These are phyloP conservation scores for Agrilus biguttatus DNA, from an alignment of 2,888 invertebrate species.

Conservation along the genomic window DNA sequence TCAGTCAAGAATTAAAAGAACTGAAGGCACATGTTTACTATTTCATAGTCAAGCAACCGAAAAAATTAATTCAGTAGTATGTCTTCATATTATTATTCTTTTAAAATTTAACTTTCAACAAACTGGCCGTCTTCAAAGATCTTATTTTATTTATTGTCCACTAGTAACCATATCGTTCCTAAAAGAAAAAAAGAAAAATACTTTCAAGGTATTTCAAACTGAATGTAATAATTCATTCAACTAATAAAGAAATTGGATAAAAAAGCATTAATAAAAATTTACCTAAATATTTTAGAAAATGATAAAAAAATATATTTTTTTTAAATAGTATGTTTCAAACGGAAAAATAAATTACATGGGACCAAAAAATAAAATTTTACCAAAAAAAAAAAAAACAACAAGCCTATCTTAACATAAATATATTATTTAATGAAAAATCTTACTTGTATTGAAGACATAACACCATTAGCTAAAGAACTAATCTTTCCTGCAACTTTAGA, in stretches of 20 bases:
- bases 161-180: slow-evolving; percentile 25
- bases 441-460: slow-evolving; percentile 86
- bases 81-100: too few species aligned
- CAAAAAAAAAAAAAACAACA: too few species aligned
- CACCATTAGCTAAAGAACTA: slow-evolving; percentile 86
- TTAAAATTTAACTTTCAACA: too few species aligned
- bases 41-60: too few species aligned
- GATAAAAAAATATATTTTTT: too few species aligned
- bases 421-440: slow-evolving; percentile 1
- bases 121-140: too few species aligned
- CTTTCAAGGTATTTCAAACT: background rate
- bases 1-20: too few species aligned
- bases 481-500: slow-evolving; percentile 95
- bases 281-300: too few species aligned
- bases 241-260: background rate
- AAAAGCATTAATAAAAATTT: too few species aligned
- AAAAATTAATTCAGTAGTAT: too few species aligned
- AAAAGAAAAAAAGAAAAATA: slow-evolving; percentile 8
- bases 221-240: too few species aligned
- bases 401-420: background rate
- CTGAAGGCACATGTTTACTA: too few species aligned
- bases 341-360: background rate
- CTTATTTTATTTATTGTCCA: background rate
- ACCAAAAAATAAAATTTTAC: slow-evolving; percentile 1
- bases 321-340: background rate